Conservation (phyloP, 1,140 invertebrate species). For the Phthorimaea operculella region DNA sequence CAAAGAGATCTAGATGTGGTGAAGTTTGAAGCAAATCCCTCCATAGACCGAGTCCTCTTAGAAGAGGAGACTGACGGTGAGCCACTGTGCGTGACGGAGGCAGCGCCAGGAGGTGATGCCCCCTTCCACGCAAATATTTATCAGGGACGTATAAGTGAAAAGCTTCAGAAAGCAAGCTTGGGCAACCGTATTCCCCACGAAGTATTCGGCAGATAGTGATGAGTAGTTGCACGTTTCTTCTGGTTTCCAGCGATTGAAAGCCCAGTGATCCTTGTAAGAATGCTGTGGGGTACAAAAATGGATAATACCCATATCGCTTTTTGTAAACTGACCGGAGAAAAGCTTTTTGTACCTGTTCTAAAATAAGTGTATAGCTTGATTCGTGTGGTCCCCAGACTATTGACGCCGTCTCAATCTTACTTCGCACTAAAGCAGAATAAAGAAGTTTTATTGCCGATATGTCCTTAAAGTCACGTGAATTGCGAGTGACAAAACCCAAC, state of each 20-base stretch:
- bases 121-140: background rate
- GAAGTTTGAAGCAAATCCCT: background rate
- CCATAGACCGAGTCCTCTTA: background rate
- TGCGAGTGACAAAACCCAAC: slow-evolving; percentile 6
- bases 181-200: background rate
- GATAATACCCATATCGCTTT: slow-evolving; percentile 4
- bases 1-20: background rate
- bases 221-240: background rate
- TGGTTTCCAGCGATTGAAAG: background rate
- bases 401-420: background rate
- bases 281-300: slow-evolving; percentile 3
- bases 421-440: slow-evolving; percentile 4
- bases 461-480: background rate
- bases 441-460: background rate
- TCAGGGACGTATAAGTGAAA: background rate
- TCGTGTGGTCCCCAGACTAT: slow-evolving; percentile 1
- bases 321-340: slow-evolving; percentile 2
- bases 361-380: background rate
- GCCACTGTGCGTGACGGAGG: background rate
- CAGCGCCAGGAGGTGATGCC: background rate
- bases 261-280: background rate
- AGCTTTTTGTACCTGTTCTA: slow-evolving; percentile 5
- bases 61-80: background rate
- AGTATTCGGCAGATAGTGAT: background rate
- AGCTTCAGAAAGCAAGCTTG: background rate